phyloP scores from a whole-genome alignment of 2,113 vertebrate species.

The Blennius ocellaris region DNA sequence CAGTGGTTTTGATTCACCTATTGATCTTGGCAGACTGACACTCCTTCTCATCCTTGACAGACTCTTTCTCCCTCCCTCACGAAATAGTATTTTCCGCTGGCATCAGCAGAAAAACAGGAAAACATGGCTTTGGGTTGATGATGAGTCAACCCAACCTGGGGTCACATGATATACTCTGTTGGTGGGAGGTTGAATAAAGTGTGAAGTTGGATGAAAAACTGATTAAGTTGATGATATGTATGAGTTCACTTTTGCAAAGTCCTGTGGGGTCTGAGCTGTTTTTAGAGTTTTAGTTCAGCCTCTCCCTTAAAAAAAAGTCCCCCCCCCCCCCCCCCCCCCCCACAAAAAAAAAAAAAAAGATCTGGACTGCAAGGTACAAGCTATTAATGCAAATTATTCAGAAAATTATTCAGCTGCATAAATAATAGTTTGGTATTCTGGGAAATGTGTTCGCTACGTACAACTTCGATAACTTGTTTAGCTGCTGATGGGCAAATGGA shows the following conservation, averaged over 20 bases:
- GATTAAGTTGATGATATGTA: slow-evolving; percentile 2
- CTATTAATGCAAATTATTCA: too few relatives aligned
- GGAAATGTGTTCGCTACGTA: too few relatives aligned
- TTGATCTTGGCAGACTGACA: slow-evolving; percentile 83
- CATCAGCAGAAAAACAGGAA: slow-evolving; percentile 69
- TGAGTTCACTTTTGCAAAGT: neutral
- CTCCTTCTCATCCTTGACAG: slow-evolving; percentile 74
- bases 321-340: too few relatives aligned
- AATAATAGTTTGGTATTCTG: too few relatives aligned
- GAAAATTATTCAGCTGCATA: too few relatives aligned
- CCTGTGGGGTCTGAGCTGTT: neutral
- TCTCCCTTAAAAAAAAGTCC: too few relatives aligned
- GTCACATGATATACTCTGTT: slow-evolving; percentile 43
- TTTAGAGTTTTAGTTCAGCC: neutral
- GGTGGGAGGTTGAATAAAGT: slow-evolving; percentile 13
- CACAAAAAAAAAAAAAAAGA: too few relatives aligned
- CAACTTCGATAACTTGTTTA: too few relatives aligned
- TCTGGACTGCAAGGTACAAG: too few relatives aligned
- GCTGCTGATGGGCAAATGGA: too few relatives aligned
- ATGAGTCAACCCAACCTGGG: slow-evolving; percentile 41
- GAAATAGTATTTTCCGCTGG: slow-evolving; percentile 50
- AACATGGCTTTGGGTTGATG: slow-evolving; percentile 51
- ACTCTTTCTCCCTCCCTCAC: slow-evolving; percentile 50
- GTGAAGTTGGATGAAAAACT: slow-evolving; percentile 15
- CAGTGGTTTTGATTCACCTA: slow-evolving; percentile 79